Conservation (phyloP, 2,888 invertebrate species). For the Podotricha telesiphe region DNA sequence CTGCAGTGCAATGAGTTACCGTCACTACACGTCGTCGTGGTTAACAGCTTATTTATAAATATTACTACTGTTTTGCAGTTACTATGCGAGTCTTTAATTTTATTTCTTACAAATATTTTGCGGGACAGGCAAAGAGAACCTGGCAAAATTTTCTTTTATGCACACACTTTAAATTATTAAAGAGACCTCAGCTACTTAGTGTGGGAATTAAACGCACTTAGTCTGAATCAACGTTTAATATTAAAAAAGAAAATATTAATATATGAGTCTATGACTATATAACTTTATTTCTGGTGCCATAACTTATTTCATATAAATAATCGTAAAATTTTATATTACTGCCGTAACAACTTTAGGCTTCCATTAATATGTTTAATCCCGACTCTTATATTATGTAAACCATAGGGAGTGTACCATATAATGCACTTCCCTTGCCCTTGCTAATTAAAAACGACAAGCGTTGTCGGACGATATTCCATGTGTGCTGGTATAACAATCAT, state of each 20-base stretch:
- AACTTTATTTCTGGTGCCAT: neutral
- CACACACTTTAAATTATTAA: too few species aligned
- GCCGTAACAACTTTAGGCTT: constrained; percentile 19
- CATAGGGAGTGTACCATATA: constrained; percentile 47
- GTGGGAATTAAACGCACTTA: too few species aligned
- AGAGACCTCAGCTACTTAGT: too few species aligned
- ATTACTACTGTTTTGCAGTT: neutral
- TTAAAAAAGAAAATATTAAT: too few species aligned
- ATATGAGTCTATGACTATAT: neutral
- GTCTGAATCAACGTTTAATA: too few species aligned
- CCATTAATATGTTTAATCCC: constrained; percentile 22
- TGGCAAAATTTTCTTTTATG: too few species aligned
- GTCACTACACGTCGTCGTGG: constrained; percentile 11
- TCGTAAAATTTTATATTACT: constrained; percentile 19
- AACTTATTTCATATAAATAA: constrained; percentile 11
- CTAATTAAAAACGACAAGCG: constrained; percentile 49
- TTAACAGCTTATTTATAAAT: constrained; percentile 15
- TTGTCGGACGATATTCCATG: constrained; percentile 30
- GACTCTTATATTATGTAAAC: constrained; percentile 26
- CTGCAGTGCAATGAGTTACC: constrained; percentile 26
- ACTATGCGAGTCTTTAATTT: neutral
- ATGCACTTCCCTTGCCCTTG: constrained; percentile 54
- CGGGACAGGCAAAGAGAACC: too few species aligned
- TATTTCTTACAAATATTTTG: neutral
- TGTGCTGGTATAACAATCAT: constrained; percentile 38